Percentiles rank a stretch among this genome's conserved stretches.
These are phyloP conservation scores for Rhagophthalmus giganteus DNA, from an alignment of 2,888 invertebrate species.

Conservation along the genomic window DNA sequence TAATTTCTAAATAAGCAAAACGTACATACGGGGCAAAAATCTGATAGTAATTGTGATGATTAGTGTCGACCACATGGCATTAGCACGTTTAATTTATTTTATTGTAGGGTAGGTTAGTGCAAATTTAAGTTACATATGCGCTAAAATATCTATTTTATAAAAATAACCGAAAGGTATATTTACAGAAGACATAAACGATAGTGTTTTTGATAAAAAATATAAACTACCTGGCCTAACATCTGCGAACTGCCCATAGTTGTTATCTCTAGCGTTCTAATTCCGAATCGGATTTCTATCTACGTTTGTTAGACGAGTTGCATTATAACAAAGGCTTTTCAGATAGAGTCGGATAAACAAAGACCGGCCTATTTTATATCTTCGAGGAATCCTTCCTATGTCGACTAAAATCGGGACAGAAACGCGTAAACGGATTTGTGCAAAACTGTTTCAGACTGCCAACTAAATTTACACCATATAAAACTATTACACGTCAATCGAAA, in stretches of 20 bases:
- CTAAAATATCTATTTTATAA: no score
- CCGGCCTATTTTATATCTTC: conserved; percentile 15
- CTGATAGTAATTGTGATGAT: no score
- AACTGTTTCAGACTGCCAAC: conserved; percentile 26
- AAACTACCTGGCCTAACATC: no score
- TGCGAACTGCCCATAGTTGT: neutral
- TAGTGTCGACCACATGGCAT: no score
- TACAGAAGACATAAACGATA: no score
- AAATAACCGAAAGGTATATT: no score
- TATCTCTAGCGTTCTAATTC: neutral
- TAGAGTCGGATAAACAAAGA: conserved; percentile 20
- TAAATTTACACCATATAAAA: conserved; percentile 28
- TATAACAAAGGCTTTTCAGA: conserved; percentile 10
- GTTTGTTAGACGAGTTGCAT: conserved; percentile 4
- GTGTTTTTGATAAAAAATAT: no score
- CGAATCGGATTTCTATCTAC: neutral
- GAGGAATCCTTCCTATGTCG: conserved; percentile 17
- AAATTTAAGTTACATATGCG: no score
- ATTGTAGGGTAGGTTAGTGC: no score
- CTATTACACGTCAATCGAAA: conserved; percentile 29
- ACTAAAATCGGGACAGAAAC: conserved; percentile 19
- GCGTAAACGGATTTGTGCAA: conserved; percentile 23
- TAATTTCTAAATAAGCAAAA: no score
- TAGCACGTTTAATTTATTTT: no score
- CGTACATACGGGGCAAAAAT: no score